Conservation (phyloP, 1,140 invertebrate species). For the Halyomorpha halys region DNA sequence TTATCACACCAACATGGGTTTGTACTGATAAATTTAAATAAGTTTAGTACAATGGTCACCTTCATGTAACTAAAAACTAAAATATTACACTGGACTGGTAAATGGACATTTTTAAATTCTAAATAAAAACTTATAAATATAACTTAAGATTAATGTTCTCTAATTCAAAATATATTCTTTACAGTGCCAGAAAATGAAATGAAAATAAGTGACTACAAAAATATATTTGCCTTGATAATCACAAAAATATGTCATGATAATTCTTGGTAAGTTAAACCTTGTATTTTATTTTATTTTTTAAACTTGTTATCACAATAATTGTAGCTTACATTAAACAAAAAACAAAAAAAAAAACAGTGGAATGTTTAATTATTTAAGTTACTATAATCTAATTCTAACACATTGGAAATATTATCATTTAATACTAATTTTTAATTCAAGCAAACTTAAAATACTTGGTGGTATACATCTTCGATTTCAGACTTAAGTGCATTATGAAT, state of each 20-base stretch:
- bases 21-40: constrained; percentile 1
- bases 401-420: background rate
- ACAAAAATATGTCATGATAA: too few species aligned
- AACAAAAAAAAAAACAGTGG: background rate
- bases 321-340: too few species aligned
- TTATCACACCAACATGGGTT: background rate
- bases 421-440: constrained; percentile 2
- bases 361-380: background rate
- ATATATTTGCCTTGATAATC: too few species aligned
- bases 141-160: background rate
- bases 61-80: background rate
- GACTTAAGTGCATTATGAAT: background rate
- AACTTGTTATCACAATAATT: too few species aligned
- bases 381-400: background rate
- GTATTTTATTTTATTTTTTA: too few species aligned
- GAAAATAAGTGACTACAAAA: too few species aligned
- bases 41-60: background rate
- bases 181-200: constrained; percentile 3
- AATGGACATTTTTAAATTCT: background rate
- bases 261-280: too few species aligned
- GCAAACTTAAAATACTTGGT: constrained; percentile 7
- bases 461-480: background rate
- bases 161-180: background rate
- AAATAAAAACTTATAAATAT: background rate
- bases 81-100: background rate